Percentiles rank a stretch among this genome's conserved stretches.
Evolutionary conservation across 2,888 invertebrate species (phyloP).

Genomic region (Ormyrus thymus): DNA sequence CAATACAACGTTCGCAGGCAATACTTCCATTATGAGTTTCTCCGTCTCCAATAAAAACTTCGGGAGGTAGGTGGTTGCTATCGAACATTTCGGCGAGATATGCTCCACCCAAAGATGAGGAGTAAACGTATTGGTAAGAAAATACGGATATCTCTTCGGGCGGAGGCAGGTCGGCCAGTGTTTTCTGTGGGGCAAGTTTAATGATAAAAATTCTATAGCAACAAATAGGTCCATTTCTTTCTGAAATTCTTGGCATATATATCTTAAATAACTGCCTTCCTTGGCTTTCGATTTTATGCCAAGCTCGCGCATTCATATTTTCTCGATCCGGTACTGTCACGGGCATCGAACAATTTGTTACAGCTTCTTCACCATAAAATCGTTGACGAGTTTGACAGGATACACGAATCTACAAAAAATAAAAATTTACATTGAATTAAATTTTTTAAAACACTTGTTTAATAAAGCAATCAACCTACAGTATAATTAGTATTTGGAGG

Average conservation of each 20-base stretch:
- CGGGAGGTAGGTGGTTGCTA: constrained; percentile 80
- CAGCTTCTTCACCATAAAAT: constrained; percentile 82
- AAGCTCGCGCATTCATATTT: constrained; percentile 78
- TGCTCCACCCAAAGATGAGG: constrained; percentile 82
- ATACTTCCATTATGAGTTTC: constrained; percentile 69
- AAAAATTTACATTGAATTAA: constrained; percentile 3
- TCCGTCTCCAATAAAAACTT: constrained; percentile 86
- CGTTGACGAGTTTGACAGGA: constrained; percentile 87
- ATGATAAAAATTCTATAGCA: constrained; percentile 90
- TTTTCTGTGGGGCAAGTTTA: constrained; percentile 80
- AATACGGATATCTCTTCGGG: constrained; percentile 84
- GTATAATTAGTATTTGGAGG: constrained; percentile 91
- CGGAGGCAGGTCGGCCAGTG: constrained; percentile 81
- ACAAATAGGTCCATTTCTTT: constrained; percentile 91
- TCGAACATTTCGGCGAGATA: constrained; percentile 92
- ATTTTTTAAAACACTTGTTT: no score
- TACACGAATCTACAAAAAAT: constrained; percentile 73
- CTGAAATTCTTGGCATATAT: constrained; percentile 85
- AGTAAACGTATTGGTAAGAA: constrained; percentile 85
- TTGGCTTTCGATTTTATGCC: constrained; percentile 80
- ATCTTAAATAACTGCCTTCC: constrained; percentile 86
- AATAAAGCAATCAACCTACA: constrained; percentile 74
- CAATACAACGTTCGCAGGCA: constrained; percentile 76
- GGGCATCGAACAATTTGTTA: constrained; percentile 82
- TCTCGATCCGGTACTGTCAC: constrained; percentile 83